phyloP scores from a whole-genome alignment of 2,888 invertebrate genomes.

The Atherix ibis region DNA sequence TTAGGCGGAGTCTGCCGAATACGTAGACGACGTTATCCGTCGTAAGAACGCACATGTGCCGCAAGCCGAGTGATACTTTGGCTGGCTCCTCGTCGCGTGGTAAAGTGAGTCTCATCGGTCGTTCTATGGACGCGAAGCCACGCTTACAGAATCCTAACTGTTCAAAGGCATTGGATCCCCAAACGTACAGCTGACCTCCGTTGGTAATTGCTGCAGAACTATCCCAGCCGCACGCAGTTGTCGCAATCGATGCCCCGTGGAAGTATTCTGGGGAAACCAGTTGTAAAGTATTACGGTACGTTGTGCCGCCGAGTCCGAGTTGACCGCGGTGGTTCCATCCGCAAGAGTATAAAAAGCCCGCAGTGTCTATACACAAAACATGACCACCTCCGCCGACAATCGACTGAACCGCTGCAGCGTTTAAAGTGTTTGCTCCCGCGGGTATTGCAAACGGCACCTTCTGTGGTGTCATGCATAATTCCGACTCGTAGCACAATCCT shows the following conservation, averaged over 20 bases:
- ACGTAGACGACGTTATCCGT: slow-evolving; percentile 24
- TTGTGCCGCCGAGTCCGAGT: slow-evolving; percentile 35
- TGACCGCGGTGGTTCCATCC: slow-evolving; percentile 68
- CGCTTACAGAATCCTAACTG: slow-evolving; percentile 50
- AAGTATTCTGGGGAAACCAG: slow-evolving; percentile 37
- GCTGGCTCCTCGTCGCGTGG: slow-evolving; percentile 21
- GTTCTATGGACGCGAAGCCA: slow-evolving; percentile 24
- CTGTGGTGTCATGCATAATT: slow-evolving; percentile 46
- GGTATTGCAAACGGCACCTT: slow-evolving; percentile 22
- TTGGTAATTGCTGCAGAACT: slow-evolving; percentile 58
- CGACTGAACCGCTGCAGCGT: slow-evolving; percentile 36
- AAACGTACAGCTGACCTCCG: slow-evolving; percentile 52
- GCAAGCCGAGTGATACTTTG: slow-evolving; percentile 25
- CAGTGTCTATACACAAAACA: slow-evolving; percentile 47
- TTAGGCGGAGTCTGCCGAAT: slow-evolving; percentile 24
- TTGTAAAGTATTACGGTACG: slow-evolving; percentile 26
- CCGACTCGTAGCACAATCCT: slow-evolving; percentile 48
- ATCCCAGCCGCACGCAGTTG: slow-evolving; percentile 68
- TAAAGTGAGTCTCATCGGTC: slow-evolving; percentile 23
- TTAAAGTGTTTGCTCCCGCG: no score
- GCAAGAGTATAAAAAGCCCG: slow-evolving; percentile 55
- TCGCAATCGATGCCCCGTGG: slow-evolving; percentile 45
- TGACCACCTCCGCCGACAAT: slow-evolving; percentile 68
- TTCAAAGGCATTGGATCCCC: slow-evolving; percentile 70
- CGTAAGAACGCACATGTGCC: slow-evolving; percentile 26